Evolutionary conservation across 1,140 invertebrate genomes (phyloP), one percentile per base, ranked within the genome.

Genomic region (Formica exsecta): DNA sequence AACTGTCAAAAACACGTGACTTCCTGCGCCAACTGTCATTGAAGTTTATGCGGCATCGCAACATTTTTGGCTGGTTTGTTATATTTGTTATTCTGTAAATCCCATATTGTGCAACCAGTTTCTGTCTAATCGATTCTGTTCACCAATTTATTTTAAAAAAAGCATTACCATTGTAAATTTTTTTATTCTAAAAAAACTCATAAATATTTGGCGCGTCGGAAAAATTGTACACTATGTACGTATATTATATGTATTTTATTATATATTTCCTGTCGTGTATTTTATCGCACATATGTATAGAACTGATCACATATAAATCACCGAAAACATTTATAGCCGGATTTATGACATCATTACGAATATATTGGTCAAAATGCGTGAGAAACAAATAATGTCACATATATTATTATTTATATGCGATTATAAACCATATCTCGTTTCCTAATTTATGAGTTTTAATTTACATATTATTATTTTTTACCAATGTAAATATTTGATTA

Each of bases 311-410:
- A 41, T n/a, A 81, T 59, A 81, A 81, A 81, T 81, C 36, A 70
- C 11, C 38, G 22, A 38, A 59, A 57, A 71, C 22, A 81, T 81
- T 81, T 57, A 57, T 8, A 81, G 22, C 16, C 25, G 51, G 36
- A 81, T 80, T 80, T 71, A 71, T 59, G 51, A 81, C 19, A 59
- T 81, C 19, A 81, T 81, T 71, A 59, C 13, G 7, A 68, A 81
- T 81, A 71, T 32, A 71, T 57, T 9, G 65, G 36, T 7, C 65
- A 2, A 57, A 70, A 22, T 36, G 29, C 19, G 38, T n/a, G 38
- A 9, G 41, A 51, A 65, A 51, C 29, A 66, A 38, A 79, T 57
- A 29, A 66, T 38, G 62, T 25, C 13, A 19, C 8, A 9, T n/a
- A 29, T 16, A 57, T 54, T 66, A 16, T 68, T 36, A 68, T 57